Base-by-base conservation (phyloP, 2,113 vertebrate genomes). In the Macrotus californicus region DNA sequence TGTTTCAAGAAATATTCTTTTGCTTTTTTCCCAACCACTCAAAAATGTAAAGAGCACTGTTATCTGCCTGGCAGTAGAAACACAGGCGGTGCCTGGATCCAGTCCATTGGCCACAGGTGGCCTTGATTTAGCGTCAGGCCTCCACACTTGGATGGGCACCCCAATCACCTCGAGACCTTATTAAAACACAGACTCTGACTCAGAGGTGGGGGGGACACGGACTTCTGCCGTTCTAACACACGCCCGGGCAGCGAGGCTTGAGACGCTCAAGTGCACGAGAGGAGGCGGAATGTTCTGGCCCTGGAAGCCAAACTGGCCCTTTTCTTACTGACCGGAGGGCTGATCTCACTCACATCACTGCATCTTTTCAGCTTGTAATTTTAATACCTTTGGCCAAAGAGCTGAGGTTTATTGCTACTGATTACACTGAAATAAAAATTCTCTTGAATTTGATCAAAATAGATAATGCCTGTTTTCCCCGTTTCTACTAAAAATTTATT, bases 381-480 rank as follows among this genome's bases (percentile, higher is more conserved):
- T 81, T 87, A 93, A 18, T 72, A 87, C 61, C 95, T 89, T 91
- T 56, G 56, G 73, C 64, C 31, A 89, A 66, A 46, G 54, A 24
- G 26, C 56, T 87, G 48, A 90, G 34, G 7, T 91, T 91, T 86
- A 93, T 76, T 90, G 86, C 29, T 94, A 81, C 15, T 64, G 75
- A 59, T 83, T 70, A 89, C 46, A 93, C 7, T 94, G 64, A 91
- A 95, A 96, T 81, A 85, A 86, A 87, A 85, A 48, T 29, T 86
- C 31, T 94, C 83, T 83, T 95, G 29, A 92, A 87, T 95, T 79
- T 96, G 36, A 91, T 89, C 54, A 93, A 95, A 96, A 85, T 22
- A 93, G 46, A 36, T 46, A 82, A 84, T 67, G 12, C 19, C 52
- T 70, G 34, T 83, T 67, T 94, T 88, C 81, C 36, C 29, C 66